A percentile compares a stretch with the other conserved stretches of the same genome.
phyloP scores from a whole-genome alignment of 1,140 invertebrate species.

The Apis florea region DNA sequence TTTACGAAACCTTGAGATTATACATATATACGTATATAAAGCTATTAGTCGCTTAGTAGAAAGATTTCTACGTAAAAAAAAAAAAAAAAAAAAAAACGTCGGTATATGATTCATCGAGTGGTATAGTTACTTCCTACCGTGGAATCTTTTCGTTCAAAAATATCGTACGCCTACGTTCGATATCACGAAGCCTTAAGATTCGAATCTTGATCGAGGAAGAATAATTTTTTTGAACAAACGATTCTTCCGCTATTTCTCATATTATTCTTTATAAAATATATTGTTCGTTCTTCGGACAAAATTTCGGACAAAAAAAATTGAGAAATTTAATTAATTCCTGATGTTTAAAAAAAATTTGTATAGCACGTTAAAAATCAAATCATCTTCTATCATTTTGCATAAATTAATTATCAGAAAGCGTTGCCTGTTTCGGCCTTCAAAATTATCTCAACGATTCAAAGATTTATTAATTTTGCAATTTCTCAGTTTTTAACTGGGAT shows the following conservation, averaged over 20 bases:
- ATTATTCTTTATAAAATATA: too few species aligned
- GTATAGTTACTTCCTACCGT: too few species aligned
- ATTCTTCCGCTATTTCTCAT: neutral
- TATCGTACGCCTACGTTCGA: too few species aligned
- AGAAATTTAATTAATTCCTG: too few species aligned
- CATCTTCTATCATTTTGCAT: too few species aligned
- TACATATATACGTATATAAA: neutral
- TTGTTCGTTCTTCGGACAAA: too few species aligned
- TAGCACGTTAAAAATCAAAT: too few species aligned
- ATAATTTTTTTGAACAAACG: neutral
- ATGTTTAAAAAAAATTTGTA: too few species aligned
- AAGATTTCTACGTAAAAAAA: neutral
- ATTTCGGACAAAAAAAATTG: too few species aligned
- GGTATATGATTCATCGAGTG: neutral
- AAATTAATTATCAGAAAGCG: neutral
- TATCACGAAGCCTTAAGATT: neutral
- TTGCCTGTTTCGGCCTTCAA: neutral
- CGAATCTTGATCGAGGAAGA: neutral
- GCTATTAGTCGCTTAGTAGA: neutral
- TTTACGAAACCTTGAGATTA: neutral
- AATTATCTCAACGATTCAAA: neutral
- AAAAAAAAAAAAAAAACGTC: neutral
- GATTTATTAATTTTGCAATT: neutral
- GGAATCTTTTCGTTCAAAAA: neutral
- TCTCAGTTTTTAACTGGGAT: too few species aligned